Base-by-base conservation (phyloP, 2,113 vertebrate genomes). In the Dendropsophus ebraccatus region DNA sequence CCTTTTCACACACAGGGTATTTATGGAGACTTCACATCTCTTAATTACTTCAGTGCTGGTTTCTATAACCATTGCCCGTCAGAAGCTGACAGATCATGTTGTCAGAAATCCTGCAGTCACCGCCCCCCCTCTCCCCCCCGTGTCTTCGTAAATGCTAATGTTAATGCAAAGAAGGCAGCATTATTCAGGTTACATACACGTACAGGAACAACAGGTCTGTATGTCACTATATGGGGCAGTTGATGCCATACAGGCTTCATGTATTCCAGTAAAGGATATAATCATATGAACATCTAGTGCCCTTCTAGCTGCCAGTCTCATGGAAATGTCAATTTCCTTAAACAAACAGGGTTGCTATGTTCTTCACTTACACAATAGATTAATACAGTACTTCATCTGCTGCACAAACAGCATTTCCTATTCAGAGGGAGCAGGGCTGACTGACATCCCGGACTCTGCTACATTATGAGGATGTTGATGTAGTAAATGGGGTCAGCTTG, bases 271-370 rank as follows among this genome's bases (percentile, higher is more conserved):
- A 45, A n/a, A 58, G 35, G 54, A 80, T 80, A n/a, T 65, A 65
- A 81, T 65, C 78, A 21, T 23, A 28, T 81, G 54, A 81, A 65
- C 35, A 65, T 81, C 58, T 81, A 28, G 77, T 80, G 54, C 77
- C 54, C 77, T 80, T 80, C 54, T 41, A 25, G 54, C 58, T 65
- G 56, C 78, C 52, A 81, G 41, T 47, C 56, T 81, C 56, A 81
- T 47, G 56, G 78, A 65, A 81, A 81, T 81, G 78, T 65, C 78
- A 81, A 81, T 81, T 81, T 81, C 78, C 56, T 65, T 65, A 65
- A 47, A 41, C n/a, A 81, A 81, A 81, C 35, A 81, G 25, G 6
- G 56, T 60, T 65, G 56, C 56, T 28, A 52, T 54, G 47, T 77
- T 52, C n/a, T 28, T 16, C 74, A 54, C 49, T 21, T 52, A 21